A percentile compares a stretch with the other conserved stretches of the same genome.
Conservation (phyloP, 2,888 invertebrate species). For the Therioaphis trifolii region DNA sequence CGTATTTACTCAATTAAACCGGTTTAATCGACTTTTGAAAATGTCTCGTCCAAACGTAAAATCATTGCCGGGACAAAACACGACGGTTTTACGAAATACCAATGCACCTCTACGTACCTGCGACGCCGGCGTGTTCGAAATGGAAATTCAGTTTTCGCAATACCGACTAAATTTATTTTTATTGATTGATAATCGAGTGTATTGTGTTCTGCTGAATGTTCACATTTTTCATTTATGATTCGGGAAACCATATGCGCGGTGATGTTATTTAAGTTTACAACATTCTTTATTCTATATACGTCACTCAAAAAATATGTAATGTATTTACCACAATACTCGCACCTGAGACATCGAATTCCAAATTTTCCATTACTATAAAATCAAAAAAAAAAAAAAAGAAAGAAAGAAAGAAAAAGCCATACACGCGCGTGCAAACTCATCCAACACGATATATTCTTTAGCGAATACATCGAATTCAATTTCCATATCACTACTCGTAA, state of each 20-base stretch:
- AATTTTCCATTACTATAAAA: slow-evolving; percentile 52
- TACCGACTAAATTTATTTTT: not conserved
- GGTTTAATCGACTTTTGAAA: too few species aligned
- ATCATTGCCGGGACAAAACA: too few species aligned
- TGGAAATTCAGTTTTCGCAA: not conserved
- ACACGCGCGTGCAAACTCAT: not conserved
- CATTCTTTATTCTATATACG: slow-evolving; percentile 21
- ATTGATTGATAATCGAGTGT: slow-evolving; percentile 3
- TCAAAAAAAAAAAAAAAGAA: not conserved
- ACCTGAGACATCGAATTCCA: slow-evolving; percentile 22
- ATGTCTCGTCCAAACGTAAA: too few species aligned
- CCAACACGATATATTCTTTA: not conserved
- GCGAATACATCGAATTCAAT: not conserved
- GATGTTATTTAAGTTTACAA: slow-evolving; percentile 16
- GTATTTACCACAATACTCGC: slow-evolving; percentile 10
- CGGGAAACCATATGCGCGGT: not conserved
- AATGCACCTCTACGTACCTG: too few species aligned
- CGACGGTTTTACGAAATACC: too few species aligned
- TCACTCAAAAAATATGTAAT: slow-evolving; percentile 29
- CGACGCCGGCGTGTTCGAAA: not conserved
- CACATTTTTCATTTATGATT: slow-evolving; percentile 24
- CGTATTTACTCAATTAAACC: too few species aligned
- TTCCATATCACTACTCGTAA: not conserved
- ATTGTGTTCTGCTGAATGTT: not conserved
- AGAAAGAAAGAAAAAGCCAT: not conserved